phyloP scores from a whole-genome alignment of 1,140 invertebrate species.

The Platyura marginata region DNA sequence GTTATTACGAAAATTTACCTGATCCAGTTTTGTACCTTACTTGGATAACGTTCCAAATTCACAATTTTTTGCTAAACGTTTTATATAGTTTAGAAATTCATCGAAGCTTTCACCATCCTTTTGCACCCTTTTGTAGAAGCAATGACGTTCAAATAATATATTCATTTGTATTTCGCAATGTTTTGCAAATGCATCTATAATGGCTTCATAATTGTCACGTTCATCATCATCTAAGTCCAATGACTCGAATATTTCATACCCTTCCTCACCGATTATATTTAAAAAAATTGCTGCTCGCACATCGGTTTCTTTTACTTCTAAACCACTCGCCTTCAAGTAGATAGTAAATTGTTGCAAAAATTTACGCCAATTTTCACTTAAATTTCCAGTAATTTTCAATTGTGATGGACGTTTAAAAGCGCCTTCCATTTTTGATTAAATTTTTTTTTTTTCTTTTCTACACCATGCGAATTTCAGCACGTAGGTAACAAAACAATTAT shows the following conservation, averaged over 20 bases:
- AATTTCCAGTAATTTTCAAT: constrained; percentile 1
- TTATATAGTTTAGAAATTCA: constrained; percentile 10
- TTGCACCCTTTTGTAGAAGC: constrained; percentile 10
- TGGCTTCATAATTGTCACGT: constrained; percentile 1
- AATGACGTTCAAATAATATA: constrained; percentile 10
- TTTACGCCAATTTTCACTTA: constrained; percentile 8
- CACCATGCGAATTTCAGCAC: too few relatives aligned
- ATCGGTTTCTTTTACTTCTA: constrained; percentile 1
- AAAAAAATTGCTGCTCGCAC: constrained; percentile 7
- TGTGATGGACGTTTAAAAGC: too few relatives aligned
- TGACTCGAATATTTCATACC: constrained; percentile 7
- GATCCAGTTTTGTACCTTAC: too few relatives aligned
- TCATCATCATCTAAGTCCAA: constrained; percentile 5
- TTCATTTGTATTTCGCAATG: constrained; percentile 12
- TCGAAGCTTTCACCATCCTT: constrained; percentile 13
- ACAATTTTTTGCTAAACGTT: constrained; percentile 9
- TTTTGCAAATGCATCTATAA: constrained; percentile 7
- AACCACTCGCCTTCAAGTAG: constrained; percentile 5
- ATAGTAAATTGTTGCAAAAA: constrained; percentile 8
- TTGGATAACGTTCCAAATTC: too few relatives aligned
- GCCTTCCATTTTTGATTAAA: not conserved
- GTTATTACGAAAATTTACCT: too few relatives aligned
- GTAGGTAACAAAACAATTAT: too few relatives aligned
- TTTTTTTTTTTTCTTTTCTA: not conserved
- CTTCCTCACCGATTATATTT: constrained; percentile 1